phyloP scores from a whole-genome alignment of 2,113 vertebrate genomes.

The Motacilla tschutschensis region DNA sequence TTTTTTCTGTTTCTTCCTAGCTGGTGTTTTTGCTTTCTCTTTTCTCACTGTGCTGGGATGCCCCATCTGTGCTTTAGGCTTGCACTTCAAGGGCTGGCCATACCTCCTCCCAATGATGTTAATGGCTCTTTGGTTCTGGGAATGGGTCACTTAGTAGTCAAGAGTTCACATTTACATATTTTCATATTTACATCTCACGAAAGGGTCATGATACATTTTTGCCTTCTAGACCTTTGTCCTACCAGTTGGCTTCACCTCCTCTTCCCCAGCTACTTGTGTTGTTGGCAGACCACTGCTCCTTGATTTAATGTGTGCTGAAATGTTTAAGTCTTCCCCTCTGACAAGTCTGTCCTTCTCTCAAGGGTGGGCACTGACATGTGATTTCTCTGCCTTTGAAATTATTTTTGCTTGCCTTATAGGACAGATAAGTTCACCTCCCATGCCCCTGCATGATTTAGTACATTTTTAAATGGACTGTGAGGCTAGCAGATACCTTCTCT shows the following conservation, averaged over 20 bases:
- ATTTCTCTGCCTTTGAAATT: background rate
- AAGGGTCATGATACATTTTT: background rate
- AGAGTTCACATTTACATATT: background rate
- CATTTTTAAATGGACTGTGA: background rate
- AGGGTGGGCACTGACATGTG: background rate
- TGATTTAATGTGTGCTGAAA: background rate
- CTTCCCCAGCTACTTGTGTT: background rate
- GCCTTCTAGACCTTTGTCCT: background rate
- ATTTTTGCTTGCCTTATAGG: background rate
- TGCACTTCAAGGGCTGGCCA: constrained; percentile 78
- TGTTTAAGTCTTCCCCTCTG: background rate
- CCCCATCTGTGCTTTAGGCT: constrained; percentile 79
- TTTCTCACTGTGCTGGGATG: constrained; percentile 80
- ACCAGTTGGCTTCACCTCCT: background rate
- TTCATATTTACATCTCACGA: background rate
- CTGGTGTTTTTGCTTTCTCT: constrained; percentile 81
- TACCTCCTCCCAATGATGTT: constrained; percentile 83
- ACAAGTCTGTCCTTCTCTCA: background rate
- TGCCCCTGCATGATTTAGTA: background rate
- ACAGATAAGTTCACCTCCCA: background rate
- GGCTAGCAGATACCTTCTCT: background rate
- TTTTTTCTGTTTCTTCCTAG: constrained; percentile 46
- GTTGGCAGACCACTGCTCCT: background rate
- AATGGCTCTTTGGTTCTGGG: constrained; percentile 78
- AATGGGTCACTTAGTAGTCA: constrained; percentile 82